Evolutionary conservation across 2,797 vertebrate genomes (phyloP), one percentile per base, ranked within the genome.

Genomic region (Nannoperca australis): DNA sequence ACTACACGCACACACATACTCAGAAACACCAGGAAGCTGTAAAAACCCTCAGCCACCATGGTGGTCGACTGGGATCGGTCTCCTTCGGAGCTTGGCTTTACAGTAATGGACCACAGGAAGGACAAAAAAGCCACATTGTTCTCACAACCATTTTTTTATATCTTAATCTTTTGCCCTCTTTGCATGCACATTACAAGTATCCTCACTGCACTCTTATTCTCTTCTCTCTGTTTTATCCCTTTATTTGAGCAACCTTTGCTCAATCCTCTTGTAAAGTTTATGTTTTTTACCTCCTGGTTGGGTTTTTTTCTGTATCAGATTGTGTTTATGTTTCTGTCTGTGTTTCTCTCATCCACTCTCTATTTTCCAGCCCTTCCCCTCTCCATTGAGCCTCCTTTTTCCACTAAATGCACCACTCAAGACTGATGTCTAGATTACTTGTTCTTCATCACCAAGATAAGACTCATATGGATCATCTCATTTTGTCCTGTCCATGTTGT

Each of bases 101-200:
- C 82, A 68, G 72, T 90, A 91, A 91, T 85, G 85, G 81, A 84
- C 86, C 78, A 81, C 83, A 84, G 78, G 82, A 85, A 85, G 71
- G 59, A 76, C 63, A 83, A 78, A 74, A 61, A 84, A 82, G 72
- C 68, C 85, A 78, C 78, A 75, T 74, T 47, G 12, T 64, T 88
- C 70, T 40, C 63, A 83, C 32, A 65, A 67, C 56, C 0, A 34
- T 72, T 56, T 51, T 60, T 73, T 55, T 6, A 32, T 61, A 59
- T 73, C 0, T 1, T 24, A 42, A 50, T 65, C 20, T 45, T 73
- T 76, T 1, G 56, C 45, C 14, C 6, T 56, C 38, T 71, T 58
- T 76, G 11, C 30, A 7, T 54, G 20, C n/a, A 60, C 13, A n/a
- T 50, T 22, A 32, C 27, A 58, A 32, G 3, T 27, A 47, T 53